Conservation (phyloP, 1,140 invertebrate genomes). For the Eumeta japonica region DNA sequence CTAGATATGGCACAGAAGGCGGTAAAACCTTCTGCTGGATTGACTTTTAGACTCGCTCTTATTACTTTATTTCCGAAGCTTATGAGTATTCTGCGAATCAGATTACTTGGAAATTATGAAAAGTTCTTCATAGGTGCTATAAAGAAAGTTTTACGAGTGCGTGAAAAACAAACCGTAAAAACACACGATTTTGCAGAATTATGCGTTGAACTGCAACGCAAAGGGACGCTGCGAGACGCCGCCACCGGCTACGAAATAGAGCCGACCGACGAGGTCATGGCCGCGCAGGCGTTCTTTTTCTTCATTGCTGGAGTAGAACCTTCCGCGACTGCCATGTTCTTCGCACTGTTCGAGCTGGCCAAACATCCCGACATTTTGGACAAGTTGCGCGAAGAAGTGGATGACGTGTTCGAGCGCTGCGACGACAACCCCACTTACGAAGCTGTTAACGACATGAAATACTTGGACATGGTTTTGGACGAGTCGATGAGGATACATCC, state of each 20-base stretch:
- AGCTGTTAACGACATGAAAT: conserved; percentile 28
- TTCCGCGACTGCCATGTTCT: conserved; percentile 56
- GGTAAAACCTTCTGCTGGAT: neutral
- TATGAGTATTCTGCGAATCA: conserved; percentile 15
- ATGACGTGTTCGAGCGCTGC: conserved; percentile 30
- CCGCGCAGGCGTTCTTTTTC: conserved; percentile 45
- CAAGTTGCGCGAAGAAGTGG: conserved; percentile 60
- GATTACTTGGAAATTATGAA: conserved; percentile 19
- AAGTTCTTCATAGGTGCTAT: conserved; percentile 24
- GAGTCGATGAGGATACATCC: conserved; percentile 54
- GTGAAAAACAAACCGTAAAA: conserved; percentile 17
- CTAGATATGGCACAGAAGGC: conserved; percentile 6
- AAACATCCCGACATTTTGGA: conserved; percentile 56
- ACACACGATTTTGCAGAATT: conserved; percentile 30
- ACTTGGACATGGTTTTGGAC: conserved; percentile 35
- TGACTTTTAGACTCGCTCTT: conserved; percentile 14
- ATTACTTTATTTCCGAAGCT: conserved; percentile 8
- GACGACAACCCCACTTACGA: conserved; percentile 32
- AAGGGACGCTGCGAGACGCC: conserved; percentile 16
- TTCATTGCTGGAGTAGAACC: conserved; percentile 64
- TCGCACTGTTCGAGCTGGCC: conserved; percentile 50
- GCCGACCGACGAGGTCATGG: conserved; percentile 26
- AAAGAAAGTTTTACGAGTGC: conserved; percentile 18
- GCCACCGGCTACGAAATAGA: conserved; percentile 19
- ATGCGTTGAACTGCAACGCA: conserved; percentile 21